Evolutionary conservation across 2,888 invertebrate species (phyloP).

Genomic region (Cephus rjabovi): DNA sequence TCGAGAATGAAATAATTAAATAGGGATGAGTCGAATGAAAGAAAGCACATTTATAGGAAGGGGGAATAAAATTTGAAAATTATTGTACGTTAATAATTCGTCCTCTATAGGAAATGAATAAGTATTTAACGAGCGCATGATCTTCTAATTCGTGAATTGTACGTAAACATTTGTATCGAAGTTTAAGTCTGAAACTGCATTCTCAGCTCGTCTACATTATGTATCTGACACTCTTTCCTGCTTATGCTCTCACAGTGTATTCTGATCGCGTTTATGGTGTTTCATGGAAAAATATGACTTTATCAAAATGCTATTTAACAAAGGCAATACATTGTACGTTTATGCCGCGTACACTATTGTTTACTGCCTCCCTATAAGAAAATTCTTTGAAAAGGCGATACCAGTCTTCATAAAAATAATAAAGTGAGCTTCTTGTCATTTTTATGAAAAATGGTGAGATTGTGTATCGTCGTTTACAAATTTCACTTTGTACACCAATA

Average conservation of each 20-base stretch:
- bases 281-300: slow-evolving; percentile 67
- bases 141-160: background rate
- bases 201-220: slow-evolving; percentile 6
- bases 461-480: slow-evolving; percentile 42
- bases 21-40: background rate
- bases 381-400: slow-evolving; percentile 53
- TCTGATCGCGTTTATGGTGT: slow-evolving; percentile 60
- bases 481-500: slow-evolving; percentile 55
- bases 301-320: slow-evolving; percentile 64
- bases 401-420: slow-evolving; percentile 39
- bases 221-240: slow-evolving; percentile 54
- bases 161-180: background rate
- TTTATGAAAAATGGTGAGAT: slow-evolving; percentile 40
- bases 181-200: background rate
- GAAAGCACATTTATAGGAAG: background rate
- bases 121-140: background rate
- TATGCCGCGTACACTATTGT: slow-evolving; percentile 31
- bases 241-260: slow-evolving; percentile 22
- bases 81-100: background rate
- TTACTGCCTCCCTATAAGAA: slow-evolving; percentile 42
- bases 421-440: slow-evolving; percentile 26
- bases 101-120: background rate
- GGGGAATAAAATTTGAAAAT: background rate
- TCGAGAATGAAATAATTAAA: background rate
- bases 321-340: slow-evolving; percentile 60